Percentiles rank a stretch among this genome's conserved stretches.
Evolutionary conservation across 2,113 vertebrate genomes (phyloP).

Genomic region (Macrotis lagotis): DNA sequence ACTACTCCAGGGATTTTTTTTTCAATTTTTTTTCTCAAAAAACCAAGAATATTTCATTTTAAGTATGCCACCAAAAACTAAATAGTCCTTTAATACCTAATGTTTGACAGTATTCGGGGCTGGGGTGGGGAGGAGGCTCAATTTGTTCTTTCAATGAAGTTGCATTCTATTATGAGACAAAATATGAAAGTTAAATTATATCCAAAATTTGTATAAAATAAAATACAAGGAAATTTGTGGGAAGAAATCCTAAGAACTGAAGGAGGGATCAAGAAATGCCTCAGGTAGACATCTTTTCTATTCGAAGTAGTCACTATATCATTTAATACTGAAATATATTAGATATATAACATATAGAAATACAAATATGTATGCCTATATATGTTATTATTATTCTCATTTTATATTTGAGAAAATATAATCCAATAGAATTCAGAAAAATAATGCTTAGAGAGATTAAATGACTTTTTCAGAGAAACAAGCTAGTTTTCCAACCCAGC

Average conservation of each 20-base stretch:
- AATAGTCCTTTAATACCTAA: background rate
- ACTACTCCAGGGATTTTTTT: conserved; percentile 74
- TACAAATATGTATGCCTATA: background rate
- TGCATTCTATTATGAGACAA: background rate
- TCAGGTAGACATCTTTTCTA: background rate
- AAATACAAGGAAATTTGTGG: background rate
- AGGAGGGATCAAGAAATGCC: background rate
- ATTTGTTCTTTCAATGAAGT: background rate
- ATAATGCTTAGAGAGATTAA: background rate
- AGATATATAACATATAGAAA: background rate
- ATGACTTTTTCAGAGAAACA: background rate
- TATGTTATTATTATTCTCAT: background rate
- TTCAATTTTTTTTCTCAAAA: conserved; percentile 70
- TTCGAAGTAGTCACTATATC: background rate
- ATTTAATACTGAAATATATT: background rate
- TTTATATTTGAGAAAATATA: background rate
- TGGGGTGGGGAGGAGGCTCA: background rate
- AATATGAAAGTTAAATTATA: background rate
- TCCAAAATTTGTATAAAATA: background rate
- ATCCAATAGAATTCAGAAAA: background rate
- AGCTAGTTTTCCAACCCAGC: background rate
- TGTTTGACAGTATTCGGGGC: no score
- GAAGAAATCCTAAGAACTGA: background rate
- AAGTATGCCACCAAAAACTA: background rate
- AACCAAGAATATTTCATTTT: conserved; percentile 67